Conservation (phyloP, 1,140 invertebrate species). For the Drosophila ogumai region DNA sequence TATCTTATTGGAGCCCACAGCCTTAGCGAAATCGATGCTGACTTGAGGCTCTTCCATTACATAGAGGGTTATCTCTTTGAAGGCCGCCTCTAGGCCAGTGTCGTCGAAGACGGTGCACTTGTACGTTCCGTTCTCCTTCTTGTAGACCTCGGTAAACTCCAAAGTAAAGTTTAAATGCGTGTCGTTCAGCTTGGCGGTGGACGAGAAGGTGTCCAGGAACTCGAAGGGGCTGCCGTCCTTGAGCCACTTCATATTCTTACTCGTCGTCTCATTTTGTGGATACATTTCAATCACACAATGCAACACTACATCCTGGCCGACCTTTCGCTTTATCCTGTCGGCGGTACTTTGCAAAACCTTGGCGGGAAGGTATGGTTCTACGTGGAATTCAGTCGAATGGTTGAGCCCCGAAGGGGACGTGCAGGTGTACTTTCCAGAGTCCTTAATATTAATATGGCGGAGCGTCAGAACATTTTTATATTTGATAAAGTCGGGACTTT, state of each 20-base stretch:
- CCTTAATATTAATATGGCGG: conserved; percentile 83
- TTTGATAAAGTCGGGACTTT: conserved; percentile 38
- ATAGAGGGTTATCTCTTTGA: conserved; percentile 85
- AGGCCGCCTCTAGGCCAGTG: conserved; percentile 55
- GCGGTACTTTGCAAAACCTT: conserved; percentile 85
- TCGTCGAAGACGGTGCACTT: conserved; percentile 85
- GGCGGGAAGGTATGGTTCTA: conserved; percentile 85
- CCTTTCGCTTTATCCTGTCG: conserved; percentile 85
- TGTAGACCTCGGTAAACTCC: conserved; percentile 86
- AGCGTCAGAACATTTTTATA: conserved; percentile 66
- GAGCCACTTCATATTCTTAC: conserved; percentile 85
- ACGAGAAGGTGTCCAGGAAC: conserved; percentile 67
- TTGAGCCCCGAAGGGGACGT: conserved; percentile 72
- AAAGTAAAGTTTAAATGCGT: conserved; percentile 87
- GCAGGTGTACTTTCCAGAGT: conserved; percentile 86
- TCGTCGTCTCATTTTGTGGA: conserved; percentile 86
- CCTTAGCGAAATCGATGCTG: conserved; percentile 90
- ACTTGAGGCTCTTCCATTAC: conserved; percentile 90
- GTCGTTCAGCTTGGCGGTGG: conserved; percentile 85
- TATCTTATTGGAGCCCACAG: conserved; percentile 90
- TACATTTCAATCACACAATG: conserved; percentile 87
- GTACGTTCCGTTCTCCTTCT: conserved; percentile 90
- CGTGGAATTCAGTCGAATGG: conserved; percentile 63
- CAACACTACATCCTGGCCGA: conserved; percentile 85
- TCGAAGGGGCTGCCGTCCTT: conserved; percentile 86